Evolutionary conservation across 2,797 vertebrate genomes (phyloP), one percentile per base, ranked within the genome.

Genomic region (Heterohyrax brucei): DNA sequence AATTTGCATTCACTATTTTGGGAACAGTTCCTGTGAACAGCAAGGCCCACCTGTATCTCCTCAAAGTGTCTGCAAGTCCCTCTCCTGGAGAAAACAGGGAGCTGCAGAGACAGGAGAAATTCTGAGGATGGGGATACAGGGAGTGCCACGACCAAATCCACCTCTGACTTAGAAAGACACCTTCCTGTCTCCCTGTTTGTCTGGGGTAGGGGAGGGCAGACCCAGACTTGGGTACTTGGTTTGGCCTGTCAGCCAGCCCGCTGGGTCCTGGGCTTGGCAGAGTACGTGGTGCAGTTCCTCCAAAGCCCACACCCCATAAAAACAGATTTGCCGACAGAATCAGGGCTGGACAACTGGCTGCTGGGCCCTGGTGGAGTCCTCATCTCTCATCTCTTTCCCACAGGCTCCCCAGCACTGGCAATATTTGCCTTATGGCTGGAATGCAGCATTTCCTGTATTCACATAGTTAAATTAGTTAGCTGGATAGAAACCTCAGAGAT

Each of bases 401-500:
- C 87, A 85, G 83, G 90, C 97, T 97, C 95, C 95, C 93, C 94
- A 97, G 96, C 91, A 91, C 96, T 0, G 73, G 96, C 97, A 97
- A 97, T 98, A 98, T 98, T 98, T 98, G 94, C 97, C 97, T 98
- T 97, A 97, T 94, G 98, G 97, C 98, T 97, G 98, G 97, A 94
- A 98, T 87, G 88, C 95, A 81, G 96, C 90, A 61, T 98, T 98
- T 98, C 97, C 96, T 97, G 98, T 98, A 98, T 97, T 96, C 98
- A 96, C 97, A 97, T 97, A 98, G 98, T 98, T 98, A 98, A 98
- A 99, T 98, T 96, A 98, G 98, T 98, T 98, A 98, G 98, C 98
- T 98, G 97, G 98, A 97, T 98, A 95, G 97, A 98, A 98, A 98
- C 97, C 98, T 97, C 97, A 64, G 97, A 98, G 98, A 98, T 98